Percentiles rank a stretch among this genome's conserved stretches.
phyloP scores from a whole-genome alignment of 2,888 invertebrate genomes.

The Automeris io region DNA sequence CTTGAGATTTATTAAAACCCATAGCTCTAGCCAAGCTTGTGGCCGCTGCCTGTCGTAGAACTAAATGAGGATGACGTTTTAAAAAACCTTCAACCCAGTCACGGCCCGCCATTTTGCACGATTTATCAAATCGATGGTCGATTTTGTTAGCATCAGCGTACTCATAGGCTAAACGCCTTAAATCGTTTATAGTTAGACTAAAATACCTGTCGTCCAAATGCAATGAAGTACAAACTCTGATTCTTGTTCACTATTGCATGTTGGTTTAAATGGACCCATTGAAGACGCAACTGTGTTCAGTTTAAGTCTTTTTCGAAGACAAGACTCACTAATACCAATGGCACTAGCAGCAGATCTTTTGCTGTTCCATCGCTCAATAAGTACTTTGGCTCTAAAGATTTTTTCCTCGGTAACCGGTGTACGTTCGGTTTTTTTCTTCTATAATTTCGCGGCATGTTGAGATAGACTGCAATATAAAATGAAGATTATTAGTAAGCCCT shows the following conservation, averaged over 20 bases:
- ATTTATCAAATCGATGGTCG: conserved; percentile 16
- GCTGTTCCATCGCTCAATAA: not conserved
- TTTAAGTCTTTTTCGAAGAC: not conserved
- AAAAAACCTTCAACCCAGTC: conserved; percentile 17
- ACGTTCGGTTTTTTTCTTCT: not conserved
- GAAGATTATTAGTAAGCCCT: no score
- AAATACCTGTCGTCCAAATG: no score
- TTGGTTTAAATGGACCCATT: not conserved
- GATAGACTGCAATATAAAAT: no score
- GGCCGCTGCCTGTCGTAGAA: conserved; percentile 11
- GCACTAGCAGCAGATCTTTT: not conserved
- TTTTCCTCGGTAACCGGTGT: not conserved
- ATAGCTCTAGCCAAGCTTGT: conserved; percentile 21
- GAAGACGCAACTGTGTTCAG: not conserved
- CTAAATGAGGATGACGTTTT: conserved; percentile 14
- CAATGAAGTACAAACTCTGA: no score
- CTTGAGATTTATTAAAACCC: conserved; percentile 27
- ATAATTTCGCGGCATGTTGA: no score
- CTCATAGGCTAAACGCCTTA: conserved; percentile 15
- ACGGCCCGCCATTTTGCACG: conserved; percentile 16
- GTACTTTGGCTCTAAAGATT: not conserved
- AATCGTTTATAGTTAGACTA: conserved; percentile 13
- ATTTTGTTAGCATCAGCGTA: no score
- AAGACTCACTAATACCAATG: not conserved
- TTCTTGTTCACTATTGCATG: not conserved